Conservation (phyloP, 2,797 vertebrate species). For the Psittacula derbiana region DNA sequence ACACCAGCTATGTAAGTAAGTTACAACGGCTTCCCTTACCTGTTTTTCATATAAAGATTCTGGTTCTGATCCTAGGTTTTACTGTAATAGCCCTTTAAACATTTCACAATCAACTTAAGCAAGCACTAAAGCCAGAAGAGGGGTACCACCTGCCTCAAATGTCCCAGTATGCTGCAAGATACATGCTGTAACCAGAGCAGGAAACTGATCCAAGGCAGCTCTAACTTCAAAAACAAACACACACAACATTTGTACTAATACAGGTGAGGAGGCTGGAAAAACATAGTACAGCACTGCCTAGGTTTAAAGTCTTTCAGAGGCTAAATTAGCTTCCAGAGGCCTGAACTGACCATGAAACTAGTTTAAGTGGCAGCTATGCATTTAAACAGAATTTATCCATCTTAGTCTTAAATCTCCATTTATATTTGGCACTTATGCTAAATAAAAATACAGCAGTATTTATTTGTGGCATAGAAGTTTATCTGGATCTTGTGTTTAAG, state of each 20-base stretch:
- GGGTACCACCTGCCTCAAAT: background rate
- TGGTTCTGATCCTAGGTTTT: background rate
- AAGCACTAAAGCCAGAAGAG: background rate
- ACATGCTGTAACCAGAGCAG: background rate
- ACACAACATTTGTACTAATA: background rate
- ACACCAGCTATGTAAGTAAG: background rate
- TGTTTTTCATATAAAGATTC: background rate
- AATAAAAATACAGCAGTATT: background rate
- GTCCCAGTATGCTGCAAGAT: fast-evolving
- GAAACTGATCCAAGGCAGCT: background rate
- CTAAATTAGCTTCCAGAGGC: background rate
- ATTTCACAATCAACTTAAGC: background rate
- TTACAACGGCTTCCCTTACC: background rate
- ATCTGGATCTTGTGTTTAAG: background rate
- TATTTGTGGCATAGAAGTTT: background rate
- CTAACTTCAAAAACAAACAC: background rate
- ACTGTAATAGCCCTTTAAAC: background rate
- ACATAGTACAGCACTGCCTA: background rate
- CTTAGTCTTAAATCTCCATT: background rate
- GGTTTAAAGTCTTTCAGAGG: background rate
- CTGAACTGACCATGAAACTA: background rate
- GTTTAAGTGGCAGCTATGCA: background rate
- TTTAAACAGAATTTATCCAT: background rate
- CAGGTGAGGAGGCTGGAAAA: background rate
- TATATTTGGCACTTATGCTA: background rate